These are phyloP conservation scores for Zygothrica quintamaculata DNA, from an alignment of 2,888 invertebrate genomes.

Conservation along the genomic window DNA sequence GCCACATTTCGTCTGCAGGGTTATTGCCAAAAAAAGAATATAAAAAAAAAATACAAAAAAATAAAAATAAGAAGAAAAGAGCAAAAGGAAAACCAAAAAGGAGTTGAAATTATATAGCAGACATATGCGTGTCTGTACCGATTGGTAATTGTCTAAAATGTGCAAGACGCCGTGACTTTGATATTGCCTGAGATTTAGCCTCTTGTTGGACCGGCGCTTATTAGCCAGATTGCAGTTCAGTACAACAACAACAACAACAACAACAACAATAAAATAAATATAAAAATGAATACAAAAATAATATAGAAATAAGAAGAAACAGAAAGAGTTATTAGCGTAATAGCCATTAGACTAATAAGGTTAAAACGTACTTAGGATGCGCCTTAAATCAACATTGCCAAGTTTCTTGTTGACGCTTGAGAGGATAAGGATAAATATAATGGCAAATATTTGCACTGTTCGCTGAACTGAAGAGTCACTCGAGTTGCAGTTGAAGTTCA, in stretches of 20 bases:
- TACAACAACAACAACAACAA: too few relatives aligned
- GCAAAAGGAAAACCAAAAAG: conserved; percentile 10
- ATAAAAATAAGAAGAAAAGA: conserved; percentile 26
- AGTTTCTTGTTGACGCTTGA: conserved; percentile 25
- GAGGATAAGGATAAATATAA: conserved; percentile 37
- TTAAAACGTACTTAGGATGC: conserved; percentile 14
- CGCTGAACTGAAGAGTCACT: conserved; percentile 37
- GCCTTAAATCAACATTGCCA: conserved; percentile 52
- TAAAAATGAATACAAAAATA: too few relatives aligned
- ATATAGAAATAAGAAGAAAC: too few relatives aligned
- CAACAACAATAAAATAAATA: too few relatives aligned
- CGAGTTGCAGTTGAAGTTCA: conserved; percentile 34
- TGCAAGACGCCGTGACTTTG: conserved; percentile 47
- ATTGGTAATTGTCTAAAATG: conserved; percentile 56
- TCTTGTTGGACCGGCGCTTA: conserved; percentile 43
- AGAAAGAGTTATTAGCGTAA: conserved; percentile 49
- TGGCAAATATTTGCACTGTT: conserved; percentile 49
- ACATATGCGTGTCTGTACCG: conserved; percentile 51
- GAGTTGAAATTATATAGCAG: conserved; percentile 55
- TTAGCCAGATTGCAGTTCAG: conserved; percentile 22
- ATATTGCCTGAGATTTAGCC: conserved; percentile 23
- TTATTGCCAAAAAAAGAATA: conserved; percentile 44
- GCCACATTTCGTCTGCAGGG: conserved; percentile 56
- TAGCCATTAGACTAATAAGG: conserved; percentile 55
- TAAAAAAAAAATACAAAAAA: background rate